Evolutionary conservation across 2,888 invertebrate genomes (phyloP).

Genomic region (Drosophila ustulata): DNA sequence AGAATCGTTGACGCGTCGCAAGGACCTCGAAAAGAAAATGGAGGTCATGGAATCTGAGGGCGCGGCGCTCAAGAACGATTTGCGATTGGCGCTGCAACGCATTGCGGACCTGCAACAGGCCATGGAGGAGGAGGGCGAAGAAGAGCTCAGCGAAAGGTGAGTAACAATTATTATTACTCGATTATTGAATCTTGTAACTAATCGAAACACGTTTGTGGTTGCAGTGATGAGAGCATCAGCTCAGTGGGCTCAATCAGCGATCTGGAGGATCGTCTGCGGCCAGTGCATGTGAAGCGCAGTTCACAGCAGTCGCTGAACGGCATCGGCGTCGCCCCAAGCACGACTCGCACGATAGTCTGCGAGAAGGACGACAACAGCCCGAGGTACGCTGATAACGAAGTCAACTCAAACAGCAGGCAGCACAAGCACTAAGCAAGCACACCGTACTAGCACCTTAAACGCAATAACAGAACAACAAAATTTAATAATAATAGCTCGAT

Average conservation of each 20-base stretch:
- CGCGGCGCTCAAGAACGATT: constrained; percentile 91
- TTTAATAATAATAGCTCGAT: constrained; percentile 44
- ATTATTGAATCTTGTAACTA: not conserved
- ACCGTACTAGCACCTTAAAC: constrained; percentile 51
- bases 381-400: constrained; percentile 82
- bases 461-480: constrained; percentile 19
- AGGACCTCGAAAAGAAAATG: constrained; percentile 91
- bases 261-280: constrained; percentile 83
- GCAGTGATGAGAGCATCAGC: constrained; percentile 79
- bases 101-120: constrained; percentile 97
- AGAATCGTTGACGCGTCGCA: constrained; percentile 90
- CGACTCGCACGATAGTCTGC: constrained; percentile 82
- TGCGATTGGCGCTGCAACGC: constrained; percentile 94
- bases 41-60: constrained; percentile 90
- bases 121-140: constrained; percentile 93
- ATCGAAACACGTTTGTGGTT: not conserved
- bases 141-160: constrained; percentile 85
- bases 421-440: constrained; percentile 75
- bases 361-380: constrained; percentile 85
- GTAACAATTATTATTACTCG: not conserved
- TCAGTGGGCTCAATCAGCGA: constrained; percentile 83
- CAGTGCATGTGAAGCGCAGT: constrained; percentile 81
- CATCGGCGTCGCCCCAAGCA: constrained; percentile 61
- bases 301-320: constrained; percentile 72
- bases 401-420: constrained; percentile 78